Evolutionary conservation across 2,113 vertebrate genomes (phyloP), one percentile per base, ranked within the genome.

Genomic region (Amblyopsis rosae): DNA sequence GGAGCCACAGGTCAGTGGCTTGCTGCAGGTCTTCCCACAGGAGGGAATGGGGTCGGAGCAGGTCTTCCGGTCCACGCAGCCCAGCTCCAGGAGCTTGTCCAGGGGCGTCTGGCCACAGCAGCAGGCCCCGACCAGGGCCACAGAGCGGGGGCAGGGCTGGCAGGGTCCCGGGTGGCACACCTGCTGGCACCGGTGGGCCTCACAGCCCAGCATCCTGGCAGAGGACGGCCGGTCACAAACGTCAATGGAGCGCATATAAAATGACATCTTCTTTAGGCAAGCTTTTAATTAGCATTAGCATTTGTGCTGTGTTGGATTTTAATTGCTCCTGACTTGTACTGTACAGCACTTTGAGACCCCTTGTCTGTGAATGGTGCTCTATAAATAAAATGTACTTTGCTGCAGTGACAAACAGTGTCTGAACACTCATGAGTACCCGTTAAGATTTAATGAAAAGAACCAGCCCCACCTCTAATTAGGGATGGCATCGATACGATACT

Each of bases 11-110:
- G 94, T 87, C 66, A 99, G 90, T 12, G 95, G 95, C 71, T 94
- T 95, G 90, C 93, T 94, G 82, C 98, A 99, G 0, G 94, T 96
- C 92, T 96, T 97, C 67, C 96, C 95, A 75, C 98, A 99, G 0
- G 98, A 96, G 1, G 97, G 94, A 63, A 99, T 92, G 54, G 95
- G 94, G 74, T 99, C 97, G 5, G 94, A 94, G 89, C 98, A 99
- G 69, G 87, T 73, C 70, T 88, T 91, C 63, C 96, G 92, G 74
- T 97, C 92, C 3, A 88, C 67, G 72, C 95, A 96, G 69, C 97
- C 97, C 62, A 96, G 86, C 65, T 99, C 97, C 76, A 99, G 78
- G 53, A 99, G 92, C 61, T 98, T 98, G 84, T 87, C 87, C 54
- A 99, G 91, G 26, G 92, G 89, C 0, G 98, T 99, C 87, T 98